phyloP scores from a whole-genome alignment of 2,113 vertebrate genomes.

The Entosphenus tridentatus region DNA sequence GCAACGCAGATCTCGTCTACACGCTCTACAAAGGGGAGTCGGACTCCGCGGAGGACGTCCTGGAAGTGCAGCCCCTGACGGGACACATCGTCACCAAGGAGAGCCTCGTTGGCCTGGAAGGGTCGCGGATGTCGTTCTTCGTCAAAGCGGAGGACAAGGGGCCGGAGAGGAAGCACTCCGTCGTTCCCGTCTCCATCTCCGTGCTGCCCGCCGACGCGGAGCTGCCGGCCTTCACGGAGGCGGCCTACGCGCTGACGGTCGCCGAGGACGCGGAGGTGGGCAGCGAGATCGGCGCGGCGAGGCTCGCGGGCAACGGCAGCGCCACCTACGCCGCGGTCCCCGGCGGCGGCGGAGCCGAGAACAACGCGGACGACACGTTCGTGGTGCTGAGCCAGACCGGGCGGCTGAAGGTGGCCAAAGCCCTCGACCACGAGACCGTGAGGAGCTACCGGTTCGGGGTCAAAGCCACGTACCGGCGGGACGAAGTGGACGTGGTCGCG shows the following conservation, averaged over 20 bases:
- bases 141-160: constrained; percentile 66
- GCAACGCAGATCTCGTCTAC: constrained; percentile 68
- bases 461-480: constrained; percentile 26
- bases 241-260: constrained; percentile 54
- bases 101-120: constrained; percentile 80
- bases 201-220: constrained; percentile 48
- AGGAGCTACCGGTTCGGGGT: constrained; percentile 89
- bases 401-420: constrained; percentile 58
- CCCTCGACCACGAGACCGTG: constrained; percentile 60
- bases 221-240: constrained; percentile 56
- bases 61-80: constrained; percentile 53
- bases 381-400: constrained; percentile 55
- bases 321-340: constrained; percentile 45
- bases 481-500: constrained; percentile 32
- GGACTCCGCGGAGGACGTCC: constrained; percentile 60
- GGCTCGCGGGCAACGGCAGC: constrained; percentile 35
- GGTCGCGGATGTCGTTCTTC: constrained; percentile 56
- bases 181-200: constrained; percentile 53
- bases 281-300: constrained; percentile 56
- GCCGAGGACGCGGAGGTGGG: constrained; percentile 60
- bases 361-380: constrained; percentile 66
- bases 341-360: constrained; percentile 51
- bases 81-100: constrained; percentile 71
- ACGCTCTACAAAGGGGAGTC: constrained; percentile 50
- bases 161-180: constrained; percentile 38